These are phyloP conservation scores for Nymphalis io DNA, from an alignment of 1,140 invertebrate genomes.

Conservation along the genomic window DNA sequence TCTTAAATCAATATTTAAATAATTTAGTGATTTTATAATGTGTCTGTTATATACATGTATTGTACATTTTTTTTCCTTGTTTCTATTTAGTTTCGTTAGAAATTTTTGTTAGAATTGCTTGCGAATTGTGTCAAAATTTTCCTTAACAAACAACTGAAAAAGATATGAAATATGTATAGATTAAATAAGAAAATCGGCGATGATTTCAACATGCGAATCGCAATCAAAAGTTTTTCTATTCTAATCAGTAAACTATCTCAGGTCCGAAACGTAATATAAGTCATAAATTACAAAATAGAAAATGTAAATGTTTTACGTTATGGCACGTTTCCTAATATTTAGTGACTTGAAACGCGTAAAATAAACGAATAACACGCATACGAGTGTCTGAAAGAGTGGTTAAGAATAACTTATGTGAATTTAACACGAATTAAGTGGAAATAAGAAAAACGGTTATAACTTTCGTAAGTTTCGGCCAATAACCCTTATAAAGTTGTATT, in stretches of 20 bases:
- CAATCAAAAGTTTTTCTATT: not conserved
- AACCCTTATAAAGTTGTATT: not conserved
- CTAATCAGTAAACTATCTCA: not conserved
- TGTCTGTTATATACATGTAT: no score
- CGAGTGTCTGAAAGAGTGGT: slow-evolving; percentile 24
- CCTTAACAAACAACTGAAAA: no score
- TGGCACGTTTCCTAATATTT: slow-evolving; percentile 20
- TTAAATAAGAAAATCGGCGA: no score
- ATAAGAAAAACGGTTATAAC: slow-evolving; percentile 9
- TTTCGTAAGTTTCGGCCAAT: not conserved
- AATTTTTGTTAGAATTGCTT: no score
- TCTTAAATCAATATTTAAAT: no score
- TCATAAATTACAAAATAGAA: not conserved
- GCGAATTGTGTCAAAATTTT: no score
- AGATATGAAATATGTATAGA: no score
- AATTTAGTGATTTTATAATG: no score
- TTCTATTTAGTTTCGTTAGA: no score
- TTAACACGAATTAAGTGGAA: slow-evolving; percentile 26
- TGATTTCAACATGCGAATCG: no score
- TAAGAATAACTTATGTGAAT: slow-evolving; percentile 23
- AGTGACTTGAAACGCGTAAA: slow-evolving; percentile 18
- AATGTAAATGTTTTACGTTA: slow-evolving; percentile 7
- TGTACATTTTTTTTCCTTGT: no score
- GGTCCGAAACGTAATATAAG: not conserved
- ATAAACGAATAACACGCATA: slow-evolving; percentile 18